These are phyloP conservation scores for Pseudomyrmex dendroicus DNA, from an alignment of 1,140 invertebrate species.

Conservation along the genomic window DNA sequence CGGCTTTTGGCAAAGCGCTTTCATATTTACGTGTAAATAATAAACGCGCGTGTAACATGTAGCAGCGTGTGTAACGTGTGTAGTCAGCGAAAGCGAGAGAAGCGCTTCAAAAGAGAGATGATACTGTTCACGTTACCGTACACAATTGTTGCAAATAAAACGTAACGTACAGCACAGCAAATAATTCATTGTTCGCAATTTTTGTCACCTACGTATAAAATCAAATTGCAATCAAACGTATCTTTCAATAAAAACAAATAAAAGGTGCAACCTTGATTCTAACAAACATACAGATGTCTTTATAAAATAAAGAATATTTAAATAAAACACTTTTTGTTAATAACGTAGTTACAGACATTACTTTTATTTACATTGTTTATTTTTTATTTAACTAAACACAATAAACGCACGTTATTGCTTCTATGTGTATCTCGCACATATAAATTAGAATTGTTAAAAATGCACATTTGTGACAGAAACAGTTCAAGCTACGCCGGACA, in stretches of 20 bases:
- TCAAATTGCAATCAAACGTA: neutral
- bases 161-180: neutral
- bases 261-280: conserved; percentile 7
- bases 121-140: neutral
- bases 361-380: too few relatives aligned
- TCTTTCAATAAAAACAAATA: conserved; percentile 9
- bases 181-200: neutral
- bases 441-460: too few relatives aligned
- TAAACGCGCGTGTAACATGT: neutral
- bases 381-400: too few relatives aligned
- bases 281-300: neutral
- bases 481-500: too few relatives aligned
- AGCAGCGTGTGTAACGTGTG: neutral
- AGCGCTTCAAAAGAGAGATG: neutral
- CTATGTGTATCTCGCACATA: too few relatives aligned
- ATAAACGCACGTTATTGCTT: too few relatives aligned
- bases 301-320: too few relatives aligned
- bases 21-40: conserved; percentile 20
- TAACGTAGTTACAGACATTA: too few relatives aligned
- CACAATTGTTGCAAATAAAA: conserved; percentile 33
- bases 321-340: too few relatives aligned
- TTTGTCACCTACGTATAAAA: neutral
- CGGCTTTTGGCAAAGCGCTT: neutral
- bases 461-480: too few relatives aligned
- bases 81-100: too few relatives aligned